Evolutionary conservation across 2,797 vertebrate species (phyloP).

Genomic region (Lithobates sylvaticus): DNA sequence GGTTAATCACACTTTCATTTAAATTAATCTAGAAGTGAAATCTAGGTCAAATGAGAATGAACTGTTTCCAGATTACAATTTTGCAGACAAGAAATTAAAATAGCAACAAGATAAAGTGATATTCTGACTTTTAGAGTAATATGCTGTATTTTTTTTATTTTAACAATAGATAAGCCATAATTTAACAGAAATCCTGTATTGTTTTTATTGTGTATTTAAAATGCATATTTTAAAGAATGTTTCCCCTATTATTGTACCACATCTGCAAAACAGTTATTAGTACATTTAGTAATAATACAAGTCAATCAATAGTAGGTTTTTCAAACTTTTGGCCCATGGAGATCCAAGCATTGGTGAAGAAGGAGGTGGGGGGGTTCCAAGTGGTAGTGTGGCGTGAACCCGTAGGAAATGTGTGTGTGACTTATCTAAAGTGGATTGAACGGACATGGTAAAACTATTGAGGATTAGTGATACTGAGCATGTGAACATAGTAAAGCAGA

Average conservation of each 20-base stretch:
- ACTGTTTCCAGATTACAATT: constrained; percentile 29
- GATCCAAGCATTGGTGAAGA: no score
- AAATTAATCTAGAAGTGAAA: constrained; percentile 58
- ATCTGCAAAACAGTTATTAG: not conserved
- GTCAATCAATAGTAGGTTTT: no score
- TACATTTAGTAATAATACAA: no score
- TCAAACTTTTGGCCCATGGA: no score
- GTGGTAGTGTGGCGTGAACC: no score
- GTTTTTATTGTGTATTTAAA: constrained; percentile 34
- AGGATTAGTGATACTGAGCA: not conserved
- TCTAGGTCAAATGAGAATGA: constrained; percentile 53
- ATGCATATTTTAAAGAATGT: constrained; percentile 14
- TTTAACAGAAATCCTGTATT: constrained; percentile 11
- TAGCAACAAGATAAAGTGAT: constrained; percentile 32
- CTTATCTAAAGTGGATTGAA: no score
- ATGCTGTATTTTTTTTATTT: constrained; percentile 45
- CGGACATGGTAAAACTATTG: not conserved
- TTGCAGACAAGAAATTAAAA: constrained; percentile 15
- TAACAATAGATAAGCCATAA: constrained; percentile 45
- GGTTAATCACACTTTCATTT: constrained; percentile 53
- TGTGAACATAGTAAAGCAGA: not conserved
- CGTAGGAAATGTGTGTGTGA: no score
- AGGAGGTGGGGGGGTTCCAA: no score
- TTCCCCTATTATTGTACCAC: constrained; percentile 7
- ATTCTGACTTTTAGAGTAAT: constrained; percentile 33